phyloP scores from a whole-genome alignment of 2,797 vertebrate species.

The Crenuchus spilurus region DNA sequence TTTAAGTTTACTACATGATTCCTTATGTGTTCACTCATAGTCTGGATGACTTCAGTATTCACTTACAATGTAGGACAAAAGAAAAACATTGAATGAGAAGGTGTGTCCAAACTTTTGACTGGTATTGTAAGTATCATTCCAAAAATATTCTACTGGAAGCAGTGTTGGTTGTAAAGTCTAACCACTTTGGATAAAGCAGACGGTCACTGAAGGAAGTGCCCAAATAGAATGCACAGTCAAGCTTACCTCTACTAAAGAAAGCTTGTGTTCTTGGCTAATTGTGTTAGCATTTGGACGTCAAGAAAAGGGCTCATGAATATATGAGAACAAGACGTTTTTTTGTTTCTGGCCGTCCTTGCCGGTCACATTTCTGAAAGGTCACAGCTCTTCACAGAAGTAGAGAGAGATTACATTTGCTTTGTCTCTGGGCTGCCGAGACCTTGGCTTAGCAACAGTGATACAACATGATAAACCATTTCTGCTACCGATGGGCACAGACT shows the following conservation, averaged over 20 bases:
- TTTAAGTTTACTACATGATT: no score
- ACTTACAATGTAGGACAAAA: no score
- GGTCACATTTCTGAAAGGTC: slow-evolving; percentile 59
- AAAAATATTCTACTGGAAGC: no score
- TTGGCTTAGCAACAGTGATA: slow-evolving; percentile 52
- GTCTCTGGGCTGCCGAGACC: slow-evolving; percentile 61
- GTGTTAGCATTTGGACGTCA: not conserved
- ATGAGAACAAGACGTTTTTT: slow-evolving; percentile 63
- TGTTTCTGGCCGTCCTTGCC: slow-evolving; percentile 61
- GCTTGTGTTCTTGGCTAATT: not conserved
- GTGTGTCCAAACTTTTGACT: no score
- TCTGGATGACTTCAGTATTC: no score
- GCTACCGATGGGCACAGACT: not conserved
- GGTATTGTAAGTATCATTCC: no score
- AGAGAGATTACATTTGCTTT: slow-evolving; percentile 70
- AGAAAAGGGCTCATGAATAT: slow-evolving; percentile 9
- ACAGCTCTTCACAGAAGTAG: slow-evolving; percentile 57
- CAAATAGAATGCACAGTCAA: no score
- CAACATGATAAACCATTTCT: slow-evolving; percentile 11
- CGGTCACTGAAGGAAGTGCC: no score
- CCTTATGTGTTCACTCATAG: no score
- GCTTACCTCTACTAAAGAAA: not conserved
- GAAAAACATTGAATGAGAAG: no score
- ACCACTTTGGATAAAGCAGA: no score
- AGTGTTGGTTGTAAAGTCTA: no score